Evolutionary conservation across 2,888 invertebrate genomes (phyloP), one percentile per base, ranked within the genome.

Genomic region (Plagodis dolabraria): DNA sequence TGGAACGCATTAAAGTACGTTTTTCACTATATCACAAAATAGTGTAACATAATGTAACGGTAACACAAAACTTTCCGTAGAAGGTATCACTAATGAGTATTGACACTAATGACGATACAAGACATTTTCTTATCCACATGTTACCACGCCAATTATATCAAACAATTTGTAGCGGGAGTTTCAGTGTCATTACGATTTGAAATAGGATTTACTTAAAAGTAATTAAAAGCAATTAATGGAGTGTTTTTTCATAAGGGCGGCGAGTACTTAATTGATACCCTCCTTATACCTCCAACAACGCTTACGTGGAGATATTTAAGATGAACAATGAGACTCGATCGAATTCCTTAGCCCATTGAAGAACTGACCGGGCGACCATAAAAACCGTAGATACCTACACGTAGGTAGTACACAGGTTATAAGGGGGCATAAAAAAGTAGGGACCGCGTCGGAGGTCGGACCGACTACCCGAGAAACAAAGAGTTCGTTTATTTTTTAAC

Each of bases 401-500:
- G 92, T 92, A 89, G 89, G 89, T 89, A 92, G 89, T 89, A 90
- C 90, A 89, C 92, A 86, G 89, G 92, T 90, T 92, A 92, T 89
- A 92, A 89, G 89, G 87, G 86, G 86, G 86, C 86, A 91, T 89
- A 92, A 92, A 92, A 92, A 92, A 89, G 85, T 83, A 85, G 87
- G 87, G 89, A 86, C 89, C 89, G 89, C 92, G 87, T 85, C 90
- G 92, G 92, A 92, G 92, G 92, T 92, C 92, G 92, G 87, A 75
- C 82, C 83, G 91, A 89, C 92, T 91, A 89, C 90, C 89, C 90
- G 90, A 92, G 92, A 92, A 92, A 92, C 92, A 92, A 92, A 92
- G 91, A 87, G 80, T 86, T 92, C 89, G 87, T 92, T 92, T 92
- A 92, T 92, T 92, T 92, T 92, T 92, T 92, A 92, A 92, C 92